A percentile compares a stretch with the other conserved stretches of the same genome.
These are phyloP conservation scores for Chydorus sphaericus DNA, from an alignment of 2,888 invertebrate genomes.

Conservation along the genomic window DNA sequence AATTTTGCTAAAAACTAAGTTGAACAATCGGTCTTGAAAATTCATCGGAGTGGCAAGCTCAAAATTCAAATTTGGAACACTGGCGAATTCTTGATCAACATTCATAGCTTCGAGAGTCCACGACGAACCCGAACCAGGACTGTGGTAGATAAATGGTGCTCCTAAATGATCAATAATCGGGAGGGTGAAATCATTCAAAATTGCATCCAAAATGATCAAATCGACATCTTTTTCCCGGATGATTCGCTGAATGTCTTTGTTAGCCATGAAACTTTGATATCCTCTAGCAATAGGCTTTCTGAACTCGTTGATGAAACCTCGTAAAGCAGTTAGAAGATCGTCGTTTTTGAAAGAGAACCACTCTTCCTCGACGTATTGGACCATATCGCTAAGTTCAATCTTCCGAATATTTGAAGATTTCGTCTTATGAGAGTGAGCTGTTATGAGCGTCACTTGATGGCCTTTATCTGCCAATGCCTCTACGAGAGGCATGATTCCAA, in stretches of 20 bases:
- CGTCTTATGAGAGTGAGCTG: background rate
- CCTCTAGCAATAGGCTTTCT: background rate
- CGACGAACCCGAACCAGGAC: background rate
- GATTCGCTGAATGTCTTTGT: background rate
- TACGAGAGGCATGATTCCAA: background rate
- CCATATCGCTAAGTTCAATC: background rate
- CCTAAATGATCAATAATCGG: background rate
- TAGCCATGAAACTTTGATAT: background rate
- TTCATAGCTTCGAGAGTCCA: background rate
- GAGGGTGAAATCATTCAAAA: slow-evolving; percentile 6
- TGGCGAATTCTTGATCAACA: background rate
- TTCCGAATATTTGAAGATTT: background rate
- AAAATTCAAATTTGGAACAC: background rate
- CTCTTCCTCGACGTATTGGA: background rate
- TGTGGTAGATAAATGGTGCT: background rate
- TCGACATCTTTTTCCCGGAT: background rate
- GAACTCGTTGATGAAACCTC: background rate
- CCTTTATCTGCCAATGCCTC: background rate
- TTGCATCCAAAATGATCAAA: background rate
- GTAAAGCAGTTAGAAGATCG: background rate
- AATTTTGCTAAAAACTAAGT: background rate
- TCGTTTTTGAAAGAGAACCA: background rate
- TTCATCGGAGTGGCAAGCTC: background rate
- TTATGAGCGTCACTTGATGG: background rate
- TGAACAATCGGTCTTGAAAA: background rate